A percentile compares a stretch with the other conserved stretches of the same genome.
Conservation (phyloP, 1,140 invertebrate species). For the Thaumatotibia leucotreta region DNA sequence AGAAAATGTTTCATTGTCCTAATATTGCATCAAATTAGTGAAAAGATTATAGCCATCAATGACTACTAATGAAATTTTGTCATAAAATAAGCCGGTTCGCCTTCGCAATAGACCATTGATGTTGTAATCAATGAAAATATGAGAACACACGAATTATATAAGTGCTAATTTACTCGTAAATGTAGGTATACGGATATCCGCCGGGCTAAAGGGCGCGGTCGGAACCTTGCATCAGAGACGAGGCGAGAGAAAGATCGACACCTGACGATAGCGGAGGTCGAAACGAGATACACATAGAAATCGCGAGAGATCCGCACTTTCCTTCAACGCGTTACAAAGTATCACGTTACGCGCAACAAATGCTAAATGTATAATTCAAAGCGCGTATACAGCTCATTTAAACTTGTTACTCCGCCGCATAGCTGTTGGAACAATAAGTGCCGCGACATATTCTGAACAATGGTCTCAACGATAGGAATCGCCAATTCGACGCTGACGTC, state of each 20-base stretch:
- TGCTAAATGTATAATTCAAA: conserved; percentile 34
- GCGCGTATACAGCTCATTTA: conserved; percentile 59
- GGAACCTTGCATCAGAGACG: conserved; percentile 19
- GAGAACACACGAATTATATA: conserved; percentile 9
- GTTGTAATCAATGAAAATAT: conserved; percentile 14
- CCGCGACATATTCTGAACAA: conserved; percentile 73
- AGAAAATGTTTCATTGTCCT: neutral
- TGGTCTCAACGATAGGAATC: conserved; percentile 68
- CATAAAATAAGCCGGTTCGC: conserved; percentile 1
- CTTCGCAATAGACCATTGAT: conserved; percentile 9
- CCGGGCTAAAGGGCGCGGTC: conserved; percentile 17
- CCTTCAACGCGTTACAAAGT: conserved; percentile 4
- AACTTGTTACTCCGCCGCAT: conserved; percentile 53
- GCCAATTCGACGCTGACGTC: conserved; percentile 59
- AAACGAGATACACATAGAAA: conserved; percentile 14
- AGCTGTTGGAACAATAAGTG: conserved; percentile 58
- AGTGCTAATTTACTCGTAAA: conserved; percentile 8
- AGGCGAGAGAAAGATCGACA: neutral
- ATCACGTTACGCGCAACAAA: conserved; percentile 6
- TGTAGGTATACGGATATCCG: conserved; percentile 24
- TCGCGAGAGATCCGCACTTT: conserved; percentile 9
- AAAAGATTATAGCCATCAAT: conserved; percentile 4
- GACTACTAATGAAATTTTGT: conserved; percentile 1
- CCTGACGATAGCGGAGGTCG: neutral
- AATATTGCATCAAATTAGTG: conserved; percentile 11